Evolutionary conservation across 2,888 invertebrate genomes (phyloP), one percentile per base, ranked within the genome.

Genomic region (Rutpela maculata): DNA sequence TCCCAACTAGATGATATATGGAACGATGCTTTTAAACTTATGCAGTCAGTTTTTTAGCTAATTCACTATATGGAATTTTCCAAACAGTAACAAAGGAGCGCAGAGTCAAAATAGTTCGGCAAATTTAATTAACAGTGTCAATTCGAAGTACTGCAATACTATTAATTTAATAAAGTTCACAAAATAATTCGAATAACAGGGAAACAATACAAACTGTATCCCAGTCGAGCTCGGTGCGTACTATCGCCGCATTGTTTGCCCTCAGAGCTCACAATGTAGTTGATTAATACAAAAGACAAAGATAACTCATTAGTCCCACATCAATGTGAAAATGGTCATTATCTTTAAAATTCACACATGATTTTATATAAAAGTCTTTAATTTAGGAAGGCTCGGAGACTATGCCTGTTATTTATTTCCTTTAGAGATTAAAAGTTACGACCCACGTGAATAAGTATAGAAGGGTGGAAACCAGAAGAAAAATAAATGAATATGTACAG

Each of bases 281-380:
- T 67, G 67, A 67, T 67, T 67, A 67, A 67, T 56, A 22, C 55
- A 12, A 55, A 56, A 67, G 26, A 67, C 67, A 67, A 67, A 57
- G 69, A 69, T 50, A 69, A 57, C 69, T 31, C 59, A 69, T 69
- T 69, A 69, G 69, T 69, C 69, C 69, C 69, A 35, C 57, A 69
- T 69, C 57, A 69, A 12, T 57, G 57, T 50, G 35, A 17, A 69
- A 69, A 35, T 35, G 69, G 69, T 2, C n/a, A 31, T 50, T 69
- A 59, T 69, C 59, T 69, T 57, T 50, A 43, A 38, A 38, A 15
- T 66, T 50, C 66, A 50, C 50, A 50, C 50, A 22, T 50, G 43
- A 43, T 18, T 66, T 66, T 50, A 50, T 50, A n/a, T 50, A 50
- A 50, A 66, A 22, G 38, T 50, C 17, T 66, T 35, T 62, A 62